Percentiles rank a stretch among this genome's conserved stretches.
These are phyloP conservation scores for Didymodactylos carnosus DNA, from an alignment of 2,888 invertebrate genomes.

Conservation along the genomic window DNA sequence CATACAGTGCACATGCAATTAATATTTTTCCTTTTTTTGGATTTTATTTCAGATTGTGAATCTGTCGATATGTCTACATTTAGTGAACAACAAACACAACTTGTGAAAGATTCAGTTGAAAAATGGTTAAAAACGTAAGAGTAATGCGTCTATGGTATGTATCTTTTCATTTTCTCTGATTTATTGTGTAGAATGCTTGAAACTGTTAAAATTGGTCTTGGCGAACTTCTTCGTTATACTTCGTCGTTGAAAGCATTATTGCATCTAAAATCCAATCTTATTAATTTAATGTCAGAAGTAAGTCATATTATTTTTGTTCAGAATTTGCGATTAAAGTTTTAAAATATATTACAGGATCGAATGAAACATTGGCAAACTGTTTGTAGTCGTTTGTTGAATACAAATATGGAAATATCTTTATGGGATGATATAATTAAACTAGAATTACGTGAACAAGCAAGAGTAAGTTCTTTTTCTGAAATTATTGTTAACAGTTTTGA, in stretches of 20 bases:
- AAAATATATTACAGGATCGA: too few species aligned
- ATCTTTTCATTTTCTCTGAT: too few species aligned
- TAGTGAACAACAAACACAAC: neutral
- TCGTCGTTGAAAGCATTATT: neutral
- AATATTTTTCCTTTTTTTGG: too few species aligned
- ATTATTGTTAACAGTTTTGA: too few species aligned
- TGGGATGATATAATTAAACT: neutral
- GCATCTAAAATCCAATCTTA: neutral
- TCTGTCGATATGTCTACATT: neutral
- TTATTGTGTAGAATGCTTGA: neutral
- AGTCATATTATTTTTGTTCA: neutral
- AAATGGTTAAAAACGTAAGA: neutral
- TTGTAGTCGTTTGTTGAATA: neutral
- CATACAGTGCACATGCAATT: too few species aligned
- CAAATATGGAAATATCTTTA: neutral
- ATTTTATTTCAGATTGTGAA: neutral
- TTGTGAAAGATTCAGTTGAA: neutral
- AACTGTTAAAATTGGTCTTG: neutral
- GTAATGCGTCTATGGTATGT: too few species aligned
- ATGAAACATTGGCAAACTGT: neutral
- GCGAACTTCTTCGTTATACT: neutral
- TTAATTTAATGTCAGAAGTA: neutral
- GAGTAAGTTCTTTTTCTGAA: too few species aligned
- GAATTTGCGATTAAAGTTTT: too few species aligned
- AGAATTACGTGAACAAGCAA: neutral